A percentile compares a stretch with the other conserved stretches of the same genome.
phyloP scores from a whole-genome alignment of 2,888 invertebrate species.

The Hermodice carunculata region DNA sequence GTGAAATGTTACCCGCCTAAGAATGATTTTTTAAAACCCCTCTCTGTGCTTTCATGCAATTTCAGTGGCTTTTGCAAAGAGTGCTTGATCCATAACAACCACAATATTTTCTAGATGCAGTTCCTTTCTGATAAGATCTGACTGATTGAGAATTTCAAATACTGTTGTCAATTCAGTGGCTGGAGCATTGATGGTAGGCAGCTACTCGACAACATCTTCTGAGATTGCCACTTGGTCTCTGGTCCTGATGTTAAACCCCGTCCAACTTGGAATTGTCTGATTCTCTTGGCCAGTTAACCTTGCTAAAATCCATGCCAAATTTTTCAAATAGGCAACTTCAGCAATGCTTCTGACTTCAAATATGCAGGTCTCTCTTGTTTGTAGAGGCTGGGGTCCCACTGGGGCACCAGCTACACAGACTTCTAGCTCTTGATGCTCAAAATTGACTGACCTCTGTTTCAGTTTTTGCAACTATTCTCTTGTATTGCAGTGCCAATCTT shows the following conservation, averaged over 20 bases:
- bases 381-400: conserved; percentile 20
- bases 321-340: conserved; percentile 15
- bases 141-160: conserved; percentile 30
- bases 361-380: neutral
- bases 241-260: conserved; percentile 36
- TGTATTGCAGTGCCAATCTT: too few species aligned
- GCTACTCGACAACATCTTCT: conserved; percentile 27
- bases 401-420: conserved; percentile 23
- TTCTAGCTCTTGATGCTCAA: conserved; percentile 7
- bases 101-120: conserved; percentile 27
- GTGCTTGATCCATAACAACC: conserved; percentile 38
- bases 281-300: conserved; percentile 15
- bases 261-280: conserved; percentile 35
- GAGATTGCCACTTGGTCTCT: conserved; percentile 9
- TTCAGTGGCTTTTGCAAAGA: conserved; percentile 36
- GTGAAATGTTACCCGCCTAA: conserved; percentile 37
- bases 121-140: conserved; percentile 21
- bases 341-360: neutral
- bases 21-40: conserved; percentile 13
- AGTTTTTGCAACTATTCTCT: conserved; percentile 9
- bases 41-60: conserved; percentile 31
- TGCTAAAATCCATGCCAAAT: conserved; percentile 23
- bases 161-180: conserved; percentile 38
- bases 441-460: conserved; percentile 21
- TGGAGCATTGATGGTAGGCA: conserved; percentile 36